Conservation (phyloP, 1,140 invertebrate species). For the Drosophila mojavensis region DNA sequence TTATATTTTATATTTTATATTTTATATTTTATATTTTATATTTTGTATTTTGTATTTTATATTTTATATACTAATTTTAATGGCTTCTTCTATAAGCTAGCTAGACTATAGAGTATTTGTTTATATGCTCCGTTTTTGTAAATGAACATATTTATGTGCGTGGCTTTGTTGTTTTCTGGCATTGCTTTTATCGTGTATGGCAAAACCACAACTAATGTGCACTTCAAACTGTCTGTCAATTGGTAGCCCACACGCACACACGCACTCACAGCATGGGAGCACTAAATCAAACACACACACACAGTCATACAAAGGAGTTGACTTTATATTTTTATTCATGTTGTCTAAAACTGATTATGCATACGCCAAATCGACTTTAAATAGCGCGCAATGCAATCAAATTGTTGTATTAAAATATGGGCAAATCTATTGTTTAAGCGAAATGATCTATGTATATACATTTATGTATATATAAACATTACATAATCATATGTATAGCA, state of each 20-base stretch:
- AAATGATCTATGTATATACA: no score
- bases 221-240: constrained; percentile 69
- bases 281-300: constrained; percentile 20
- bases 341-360: constrained; percentile 32
- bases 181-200: constrained; percentile 57
- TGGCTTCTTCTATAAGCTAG: no score
- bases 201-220: constrained; percentile 72
- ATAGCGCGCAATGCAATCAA: no score
- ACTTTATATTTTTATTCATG: constrained; percentile 28
- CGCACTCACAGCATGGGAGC: neutral
- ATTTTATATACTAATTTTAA: no score
- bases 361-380: neutral
- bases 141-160: constrained; percentile 11
- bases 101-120: constrained; percentile 12
- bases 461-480: no score
- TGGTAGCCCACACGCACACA: constrained; percentile 36
- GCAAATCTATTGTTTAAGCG: no score
- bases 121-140: neutral
- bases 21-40: no score
- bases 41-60: no score
- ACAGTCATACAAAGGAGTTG: constrained; percentile 18
- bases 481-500: no score
- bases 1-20: no score
- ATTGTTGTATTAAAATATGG: no score
- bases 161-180: constrained; percentile 19